phyloP scores from a whole-genome alignment of 2,113 vertebrate genomes.

The Baryphthengus martii region DNA sequence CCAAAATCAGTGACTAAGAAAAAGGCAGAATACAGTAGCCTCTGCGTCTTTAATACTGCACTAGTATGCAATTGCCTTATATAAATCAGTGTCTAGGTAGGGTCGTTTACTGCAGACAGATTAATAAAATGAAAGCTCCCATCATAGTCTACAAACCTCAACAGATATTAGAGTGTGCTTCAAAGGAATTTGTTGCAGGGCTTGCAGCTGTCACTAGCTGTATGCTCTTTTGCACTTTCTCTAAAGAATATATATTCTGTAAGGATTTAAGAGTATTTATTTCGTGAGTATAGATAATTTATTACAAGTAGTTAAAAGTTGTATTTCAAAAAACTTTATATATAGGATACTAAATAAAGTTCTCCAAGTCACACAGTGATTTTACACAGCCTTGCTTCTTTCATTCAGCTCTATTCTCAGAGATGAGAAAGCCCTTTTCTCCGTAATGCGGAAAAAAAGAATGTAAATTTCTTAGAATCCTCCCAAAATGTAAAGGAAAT shows the following conservation, averaged over 20 bases:
- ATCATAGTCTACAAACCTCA: neutral
- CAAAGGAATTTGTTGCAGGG: neutral
- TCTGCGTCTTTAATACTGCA: neutral
- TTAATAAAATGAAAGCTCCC: neutral
- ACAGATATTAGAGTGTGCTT: neutral
- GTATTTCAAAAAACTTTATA: neutral
- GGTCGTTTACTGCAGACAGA: neutral
- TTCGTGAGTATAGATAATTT: neutral
- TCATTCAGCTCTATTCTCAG: neutral
- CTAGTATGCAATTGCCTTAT: neutral
- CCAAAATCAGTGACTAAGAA: neutral
- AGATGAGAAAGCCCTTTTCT: neutral
- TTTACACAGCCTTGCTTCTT: neutral
- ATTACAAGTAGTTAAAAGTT: neutral
- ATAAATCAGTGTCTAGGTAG: neutral
- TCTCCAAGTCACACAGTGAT: neutral
- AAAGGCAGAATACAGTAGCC: neutral
- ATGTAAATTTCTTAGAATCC: neutral
- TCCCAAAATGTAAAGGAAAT: neutral
- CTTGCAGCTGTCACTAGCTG: neutral
- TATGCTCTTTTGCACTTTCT: neutral
- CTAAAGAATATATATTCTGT: neutral
- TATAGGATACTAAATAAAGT: neutral
- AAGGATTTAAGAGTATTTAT: neutral
- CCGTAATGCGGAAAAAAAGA: neutral